Base-by-base conservation (phyloP, 1,140 invertebrate species). In the Grapholita molesta region DNA sequence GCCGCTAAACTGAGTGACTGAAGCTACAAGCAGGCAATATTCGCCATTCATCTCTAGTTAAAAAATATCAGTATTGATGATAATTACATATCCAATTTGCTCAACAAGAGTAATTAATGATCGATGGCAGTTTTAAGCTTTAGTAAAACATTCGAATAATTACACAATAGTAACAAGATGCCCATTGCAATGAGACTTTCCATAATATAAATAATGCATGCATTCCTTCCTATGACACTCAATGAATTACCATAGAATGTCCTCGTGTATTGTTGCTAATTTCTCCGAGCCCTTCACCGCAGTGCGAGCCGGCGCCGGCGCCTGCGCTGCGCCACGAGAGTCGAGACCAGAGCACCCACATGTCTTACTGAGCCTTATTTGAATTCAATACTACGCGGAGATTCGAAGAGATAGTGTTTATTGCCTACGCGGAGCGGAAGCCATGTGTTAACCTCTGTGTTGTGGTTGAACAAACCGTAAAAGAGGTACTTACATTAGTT, bases 331-430 rank as follows among this genome's bases (percentile, higher is more conserved):
- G n/a, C n/a, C n/a, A n/a, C n/a, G n/a, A 53, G 9, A 67, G 3
- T 32, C 24, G 12, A 66, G 48, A 15, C 64, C 33, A 67, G 42
- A 64, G 64, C 65, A 67, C 69, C 78, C 76, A 76, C 73, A 70
- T 76, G 71, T 70, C 61, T 69, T 15, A 61, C 42, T 8, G n/a
- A 61, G 25, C 12, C 33, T 69, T 65, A 76, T 80, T 80, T 78
- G 69, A 75, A 80, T 80, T 80, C 76, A 76, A 80, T 74, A 72
- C 74, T 42, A 25, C 30, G 52, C 64, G 42, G 18, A 70, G 75
- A 74, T 77, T 69, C 30, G 55, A 64, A 66, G 67, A 69, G 72
- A 75, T 76, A 70, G 71, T 69, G 55, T 61, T 30, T 32, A 61
- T 61, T 61, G 55, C 55, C 25, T 61, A 28, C 12, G 25, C 25